These are phyloP conservation scores for Dendroctonus ponderosae DNA, from an alignment of 1,140 invertebrate species.

Conservation along the genomic window DNA sequence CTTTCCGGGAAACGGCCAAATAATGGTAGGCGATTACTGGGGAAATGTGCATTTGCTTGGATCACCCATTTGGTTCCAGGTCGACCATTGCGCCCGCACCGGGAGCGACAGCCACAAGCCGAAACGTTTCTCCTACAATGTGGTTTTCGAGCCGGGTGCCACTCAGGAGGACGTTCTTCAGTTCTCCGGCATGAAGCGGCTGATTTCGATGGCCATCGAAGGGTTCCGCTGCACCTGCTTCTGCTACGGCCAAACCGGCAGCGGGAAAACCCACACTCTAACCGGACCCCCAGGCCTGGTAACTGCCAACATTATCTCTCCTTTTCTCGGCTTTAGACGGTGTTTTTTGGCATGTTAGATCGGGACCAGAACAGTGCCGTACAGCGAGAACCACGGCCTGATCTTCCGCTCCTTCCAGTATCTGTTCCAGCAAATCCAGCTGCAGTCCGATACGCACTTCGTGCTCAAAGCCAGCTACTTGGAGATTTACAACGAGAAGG, in stretches of 20 bases:
- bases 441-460: slow-evolving; percentile 74
- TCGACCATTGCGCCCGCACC: slow-evolving; percentile 49
- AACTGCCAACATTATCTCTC: slow-evolving; percentile 20
- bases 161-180: slow-evolving; percentile 79
- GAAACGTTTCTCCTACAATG: slow-evolving; percentile 81
- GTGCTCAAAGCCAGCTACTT: slow-evolving; percentile 90
- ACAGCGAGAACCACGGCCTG: slow-evolving; percentile 74
- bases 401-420: slow-evolving; percentile 88
- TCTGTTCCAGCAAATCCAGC: slow-evolving; percentile 79
- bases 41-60: slow-evolving; percentile 41
- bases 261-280: slow-evolving; percentile 93
- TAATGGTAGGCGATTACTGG: slow-evolving; percentile 54
- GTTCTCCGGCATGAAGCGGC: slow-evolving; percentile 75
- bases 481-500: slow-evolving; percentile 96
- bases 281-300: slow-evolving; percentile 88
- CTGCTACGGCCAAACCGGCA: slow-evolving; percentile 97
- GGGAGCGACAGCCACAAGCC: slow-evolving; percentile 62
- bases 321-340: not conserved
- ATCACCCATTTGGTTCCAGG: slow-evolving; percentile 40
- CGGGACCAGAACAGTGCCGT: slow-evolving; percentile 57
- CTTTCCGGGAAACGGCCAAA: slow-evolving; percentile 77
- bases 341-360: slow-evolving; percentile 55
- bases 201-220: slow-evolving; percentile 89
- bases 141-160: slow-evolving; percentile 84
- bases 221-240: slow-evolving; percentile 92